phyloP scores from a whole-genome alignment of 2,888 invertebrate genomes.

The Koerneria pararmatus region DNA sequence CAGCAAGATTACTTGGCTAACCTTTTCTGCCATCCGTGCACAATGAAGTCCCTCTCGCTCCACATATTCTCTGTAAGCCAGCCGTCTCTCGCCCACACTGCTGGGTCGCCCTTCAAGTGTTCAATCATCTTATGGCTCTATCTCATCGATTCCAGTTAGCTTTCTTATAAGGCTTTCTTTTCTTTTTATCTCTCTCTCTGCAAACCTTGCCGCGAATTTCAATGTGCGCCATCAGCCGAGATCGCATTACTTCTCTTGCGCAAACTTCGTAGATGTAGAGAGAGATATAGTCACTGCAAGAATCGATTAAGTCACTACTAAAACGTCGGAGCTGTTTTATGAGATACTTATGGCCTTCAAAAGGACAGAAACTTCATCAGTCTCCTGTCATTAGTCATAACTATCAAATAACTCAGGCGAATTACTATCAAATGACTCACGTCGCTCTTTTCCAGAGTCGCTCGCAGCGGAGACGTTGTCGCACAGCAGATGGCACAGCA shows the following conservation, averaged over 20 bases:
- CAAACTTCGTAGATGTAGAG: constrained; percentile 16
- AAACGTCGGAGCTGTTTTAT: no score
- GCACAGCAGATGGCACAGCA: constrained; percentile 15
- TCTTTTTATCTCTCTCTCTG: background rate
- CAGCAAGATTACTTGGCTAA: constrained; percentile 8
- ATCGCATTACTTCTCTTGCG: background rate
- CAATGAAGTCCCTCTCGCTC: constrained; percentile 35
- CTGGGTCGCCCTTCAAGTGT: no score
- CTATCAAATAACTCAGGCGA: background rate
- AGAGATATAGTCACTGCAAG: background rate
- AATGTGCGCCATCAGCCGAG: constrained; percentile 1
- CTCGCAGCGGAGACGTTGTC: constrained; percentile 17
- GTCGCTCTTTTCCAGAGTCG: constrained; percentile 24
- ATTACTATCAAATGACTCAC: constrained; percentile 13
- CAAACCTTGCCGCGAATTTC: constrained; percentile 22
- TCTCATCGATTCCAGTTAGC: constrained; percentile 17
- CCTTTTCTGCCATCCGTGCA: constrained; percentile 45
- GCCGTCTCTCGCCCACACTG: constrained; percentile 42
- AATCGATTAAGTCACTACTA: background rate
- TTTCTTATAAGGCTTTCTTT: background rate
- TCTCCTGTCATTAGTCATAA: background rate
- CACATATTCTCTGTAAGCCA: constrained; percentile 38
- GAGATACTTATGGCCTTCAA: no score
- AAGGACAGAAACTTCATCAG: no score
- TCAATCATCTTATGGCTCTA: background rate